Conservation (phyloP, 2,888 invertebrate species). For the Thecophora atra region DNA sequence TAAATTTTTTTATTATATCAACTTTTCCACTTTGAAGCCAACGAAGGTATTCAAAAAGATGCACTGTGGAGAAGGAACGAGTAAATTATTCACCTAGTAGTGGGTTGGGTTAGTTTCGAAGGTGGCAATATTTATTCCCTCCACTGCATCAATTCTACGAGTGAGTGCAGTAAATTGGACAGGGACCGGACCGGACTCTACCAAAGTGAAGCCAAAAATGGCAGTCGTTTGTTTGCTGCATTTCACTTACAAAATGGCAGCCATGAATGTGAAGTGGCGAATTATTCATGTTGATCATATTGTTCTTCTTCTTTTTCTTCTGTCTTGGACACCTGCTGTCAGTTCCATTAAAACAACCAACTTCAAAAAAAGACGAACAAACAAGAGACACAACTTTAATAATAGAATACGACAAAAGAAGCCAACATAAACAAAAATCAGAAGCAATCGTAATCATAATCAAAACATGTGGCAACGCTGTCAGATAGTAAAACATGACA, state of each 20-base stretch:
- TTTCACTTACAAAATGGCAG: slow-evolving; percentile 25
- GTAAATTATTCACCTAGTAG: background rate
- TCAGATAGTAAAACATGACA: background rate
- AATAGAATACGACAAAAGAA: too few species aligned
- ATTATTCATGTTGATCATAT: slow-evolving; percentile 22
- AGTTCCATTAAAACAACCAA: too few species aligned
- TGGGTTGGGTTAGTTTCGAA: background rate
- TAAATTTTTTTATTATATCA: background rate
- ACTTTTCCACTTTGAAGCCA: background rate
- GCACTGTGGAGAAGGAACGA: background rate
- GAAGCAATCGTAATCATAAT: slow-evolving; percentile 18
- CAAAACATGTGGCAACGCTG: slow-evolving; percentile 17
- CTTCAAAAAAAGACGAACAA: background rate
- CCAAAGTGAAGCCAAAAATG: background rate
- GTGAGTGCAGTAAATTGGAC: slow-evolving; percentile 25
- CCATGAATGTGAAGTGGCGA: slow-evolving; percentile 8
- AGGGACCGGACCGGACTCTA: background rate
- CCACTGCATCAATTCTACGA: background rate
- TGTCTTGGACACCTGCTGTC: background rate
- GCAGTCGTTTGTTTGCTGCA: slow-evolving; percentile 28
- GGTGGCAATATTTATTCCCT: slow-evolving; percentile 23
- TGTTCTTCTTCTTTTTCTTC: background rate
- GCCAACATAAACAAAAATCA: background rate
- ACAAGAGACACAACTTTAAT: background rate
- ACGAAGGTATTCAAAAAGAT: background rate